These are phyloP conservation scores for Lampris incognitus DNA, from an alignment of 2,113 vertebrate species.

Conservation along the genomic window DNA sequence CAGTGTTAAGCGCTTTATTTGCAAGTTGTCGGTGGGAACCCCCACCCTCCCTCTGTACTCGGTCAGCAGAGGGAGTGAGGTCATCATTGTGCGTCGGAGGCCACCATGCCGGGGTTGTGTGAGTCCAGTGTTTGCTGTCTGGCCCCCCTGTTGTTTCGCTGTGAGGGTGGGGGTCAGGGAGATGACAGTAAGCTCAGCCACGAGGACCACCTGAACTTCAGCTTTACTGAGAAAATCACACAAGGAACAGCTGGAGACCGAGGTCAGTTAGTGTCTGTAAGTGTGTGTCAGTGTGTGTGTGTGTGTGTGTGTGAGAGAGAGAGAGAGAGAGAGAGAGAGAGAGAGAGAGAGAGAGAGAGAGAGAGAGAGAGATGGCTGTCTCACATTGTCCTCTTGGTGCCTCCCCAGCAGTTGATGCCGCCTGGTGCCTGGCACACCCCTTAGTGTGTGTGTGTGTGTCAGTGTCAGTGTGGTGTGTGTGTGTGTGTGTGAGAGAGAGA, in stretches of 20 bases:
- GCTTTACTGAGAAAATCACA: conserved; percentile 9
- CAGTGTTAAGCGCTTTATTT: too few species aligned
- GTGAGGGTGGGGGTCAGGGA: neutral
- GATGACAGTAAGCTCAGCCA: conserved; percentile 52
- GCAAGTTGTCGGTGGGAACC: neutral
- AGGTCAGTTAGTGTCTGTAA: conserved; percentile 58
- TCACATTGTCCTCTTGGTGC: too few species aligned
- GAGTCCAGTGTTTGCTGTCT: conserved; percentile 63
- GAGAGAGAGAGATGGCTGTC: too few species aligned
- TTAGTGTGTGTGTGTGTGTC: neutral
- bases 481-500: conserved; percentile 15
- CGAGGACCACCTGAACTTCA: conserved; percentile 51
- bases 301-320: conserved; percentile 5
- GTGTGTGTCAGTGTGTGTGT: neutral
- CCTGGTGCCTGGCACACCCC: too few species aligned
- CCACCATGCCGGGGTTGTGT: conserved; percentile 65
- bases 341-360: too few species aligned
- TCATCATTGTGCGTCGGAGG: neutral
- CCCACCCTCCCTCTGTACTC: neutral
- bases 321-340: conserved; percentile 3
- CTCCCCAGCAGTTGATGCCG: too few species aligned
- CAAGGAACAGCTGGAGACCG: conserved; percentile 1
- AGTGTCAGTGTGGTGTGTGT: conserved; percentile 2
- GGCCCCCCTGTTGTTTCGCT: conserved; percentile 46
- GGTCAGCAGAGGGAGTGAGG: conserved; percentile 7